A percentile compares a stretch with the other conserved stretches of the same genome.
These are phyloP conservation scores for Scrobipalpa atriplicella DNA, from an alignment of 2,888 invertebrate species.

Conservation along the genomic window DNA sequence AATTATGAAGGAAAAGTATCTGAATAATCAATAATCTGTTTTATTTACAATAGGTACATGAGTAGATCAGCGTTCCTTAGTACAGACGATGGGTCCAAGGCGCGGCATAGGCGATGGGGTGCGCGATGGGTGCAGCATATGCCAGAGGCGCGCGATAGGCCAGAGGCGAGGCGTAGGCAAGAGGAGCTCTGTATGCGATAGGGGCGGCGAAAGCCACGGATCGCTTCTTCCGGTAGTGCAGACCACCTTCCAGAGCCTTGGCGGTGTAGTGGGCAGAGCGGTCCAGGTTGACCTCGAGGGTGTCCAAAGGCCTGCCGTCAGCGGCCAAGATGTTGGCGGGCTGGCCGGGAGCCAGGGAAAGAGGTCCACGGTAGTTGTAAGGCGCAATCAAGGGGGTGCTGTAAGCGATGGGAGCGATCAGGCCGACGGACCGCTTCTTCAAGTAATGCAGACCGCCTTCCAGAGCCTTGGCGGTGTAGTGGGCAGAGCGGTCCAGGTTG, in stretches of 20 bases:
- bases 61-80: conserved; percentile 32
- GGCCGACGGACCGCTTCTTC: conserved; percentile 57
- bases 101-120: conserved; percentile 35
- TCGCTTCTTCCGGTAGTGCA: conserved; percentile 60
- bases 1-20: not conserved
- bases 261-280: conserved; percentile 70
- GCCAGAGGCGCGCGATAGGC: conserved; percentile 36
- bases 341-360: conserved; percentile 74
- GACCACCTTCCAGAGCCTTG: conserved; percentile 58
- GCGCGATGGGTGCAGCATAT: conserved; percentile 35
- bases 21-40: not conserved
- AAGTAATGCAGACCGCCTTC: conserved; percentile 54
- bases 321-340: conserved; percentile 70
- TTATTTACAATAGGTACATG: conserved; percentile 35
- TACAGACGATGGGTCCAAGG: conserved; percentile 44
- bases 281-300: conserved; percentile 73
- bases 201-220: conserved; percentile 46
- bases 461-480: conserved; percentile 67
- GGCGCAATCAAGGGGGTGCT: conserved; percentile 48
- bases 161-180: conserved; percentile 29
- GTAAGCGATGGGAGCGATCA: conserved; percentile 44
- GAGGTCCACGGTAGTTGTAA: conserved; percentile 67
- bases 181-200: conserved; percentile 33
- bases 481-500: conserved; percentile 72
- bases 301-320: conserved; percentile 75